Percentiles rank a stretch among this genome's conserved stretches.
These are phyloP conservation scores for Sisor rabdophorus DNA, from an alignment of 2,113 vertebrate genomes.

Conservation along the genomic window DNA sequence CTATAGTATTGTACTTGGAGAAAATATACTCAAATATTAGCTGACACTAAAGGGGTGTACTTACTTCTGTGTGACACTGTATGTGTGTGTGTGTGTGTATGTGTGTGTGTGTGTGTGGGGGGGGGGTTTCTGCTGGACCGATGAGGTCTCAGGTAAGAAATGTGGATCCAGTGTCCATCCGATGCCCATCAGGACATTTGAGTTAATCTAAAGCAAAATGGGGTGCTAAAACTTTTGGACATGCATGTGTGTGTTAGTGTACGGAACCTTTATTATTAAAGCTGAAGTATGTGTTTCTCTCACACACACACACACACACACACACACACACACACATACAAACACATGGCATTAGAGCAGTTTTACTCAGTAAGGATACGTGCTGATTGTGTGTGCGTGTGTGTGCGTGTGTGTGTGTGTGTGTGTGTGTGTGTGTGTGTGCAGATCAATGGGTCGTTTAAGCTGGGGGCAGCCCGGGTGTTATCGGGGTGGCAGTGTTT, in stretches of 20 bases:
- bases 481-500: slow-evolving; percentile 92
- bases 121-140: too few relatives aligned
- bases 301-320: background rate
- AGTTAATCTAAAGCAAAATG: too few relatives aligned
- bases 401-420: background rate
- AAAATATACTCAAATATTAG: too few relatives aligned
- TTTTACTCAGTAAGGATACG: background rate
- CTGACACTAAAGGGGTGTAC: too few relatives aligned
- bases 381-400: slow-evolving; percentile 6
- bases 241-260: background rate
- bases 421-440: slow-evolving; percentile 13
- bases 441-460: slow-evolving; percentile 96
- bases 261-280: too few relatives aligned
- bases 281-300: background rate
- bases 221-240: background rate
- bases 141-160: too few relatives aligned
- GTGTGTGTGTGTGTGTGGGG: too few relatives aligned
- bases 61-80: too few relatives aligned
- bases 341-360: background rate
- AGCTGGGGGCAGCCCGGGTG: slow-evolving; percentile 86
- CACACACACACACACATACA: background rate
- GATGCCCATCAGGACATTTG: too few relatives aligned
- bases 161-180: too few relatives aligned
- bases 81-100: too few relatives aligned
- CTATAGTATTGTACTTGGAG: too few relatives aligned